Conservation (phyloP, 2,113 vertebrate species). For the Dicerorhinus sumatrensis region DNA sequence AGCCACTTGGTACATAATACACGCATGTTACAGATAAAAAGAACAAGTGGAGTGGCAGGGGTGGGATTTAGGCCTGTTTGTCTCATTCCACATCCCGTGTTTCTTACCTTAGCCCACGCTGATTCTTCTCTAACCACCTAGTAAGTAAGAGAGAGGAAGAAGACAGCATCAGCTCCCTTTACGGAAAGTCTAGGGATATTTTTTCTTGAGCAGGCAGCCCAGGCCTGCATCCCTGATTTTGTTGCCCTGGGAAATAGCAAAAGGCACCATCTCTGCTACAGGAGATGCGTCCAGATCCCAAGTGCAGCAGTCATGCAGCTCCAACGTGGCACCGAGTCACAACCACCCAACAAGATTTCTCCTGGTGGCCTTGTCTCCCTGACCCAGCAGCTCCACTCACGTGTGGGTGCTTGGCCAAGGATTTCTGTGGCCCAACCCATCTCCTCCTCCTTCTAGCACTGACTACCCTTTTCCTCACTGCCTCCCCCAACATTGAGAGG, state of each 20-base stretch:
- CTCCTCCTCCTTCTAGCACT: too few relatives aligned
- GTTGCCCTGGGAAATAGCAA: not conserved
- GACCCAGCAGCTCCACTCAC: not conserved
- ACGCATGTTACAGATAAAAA: not conserved
- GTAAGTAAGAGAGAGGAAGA: not conserved
- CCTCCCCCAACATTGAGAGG: not conserved
- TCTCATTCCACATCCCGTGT: not conserved
- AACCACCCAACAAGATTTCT: not conserved
- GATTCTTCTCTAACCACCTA: not conserved
- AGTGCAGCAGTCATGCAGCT: accelerated
- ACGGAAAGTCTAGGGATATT: not conserved
- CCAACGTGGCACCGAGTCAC: accelerated
- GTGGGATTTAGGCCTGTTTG: not conserved
- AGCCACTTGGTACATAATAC: too few relatives aligned
- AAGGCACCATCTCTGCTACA: not conserved
- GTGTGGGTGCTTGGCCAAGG: not conserved
- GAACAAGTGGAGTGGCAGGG: not conserved
- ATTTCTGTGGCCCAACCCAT: not conserved
- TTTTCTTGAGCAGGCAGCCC: not conserved
- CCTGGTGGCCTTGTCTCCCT: not conserved
- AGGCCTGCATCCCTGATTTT: not conserved
- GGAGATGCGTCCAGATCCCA: not conserved
- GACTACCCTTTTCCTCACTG: not conserved
- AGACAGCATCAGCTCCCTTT: not conserved
- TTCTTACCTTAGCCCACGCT: not conserved